Conservation (phyloP, 2,888 invertebrate species). For the Chaetogeoica ovagalla region DNA sequence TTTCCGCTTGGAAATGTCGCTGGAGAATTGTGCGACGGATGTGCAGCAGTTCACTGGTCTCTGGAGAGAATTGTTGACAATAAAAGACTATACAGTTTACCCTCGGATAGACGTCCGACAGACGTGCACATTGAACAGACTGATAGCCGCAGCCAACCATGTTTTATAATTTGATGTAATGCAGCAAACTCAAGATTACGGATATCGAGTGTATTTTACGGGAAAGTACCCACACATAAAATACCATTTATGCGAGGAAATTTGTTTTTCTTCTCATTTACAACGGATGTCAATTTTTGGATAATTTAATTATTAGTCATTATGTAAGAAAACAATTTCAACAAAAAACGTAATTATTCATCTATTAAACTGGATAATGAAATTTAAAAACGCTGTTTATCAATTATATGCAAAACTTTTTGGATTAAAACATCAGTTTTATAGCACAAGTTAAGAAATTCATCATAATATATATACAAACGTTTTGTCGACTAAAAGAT, state of each 20-base stretch:
- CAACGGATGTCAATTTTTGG: too few species aligned
- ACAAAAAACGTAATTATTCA: too few species aligned
- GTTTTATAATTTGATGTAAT: slow-evolving; percentile 15
- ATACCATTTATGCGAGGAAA: neutral
- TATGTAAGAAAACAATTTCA: too few species aligned
- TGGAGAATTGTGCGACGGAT: neutral
- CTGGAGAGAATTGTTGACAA: slow-evolving; percentile 22
- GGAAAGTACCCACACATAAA: neutral
- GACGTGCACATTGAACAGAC: neutral
- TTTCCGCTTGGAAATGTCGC: neutral
- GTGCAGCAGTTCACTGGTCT: slow-evolving; percentile 26
- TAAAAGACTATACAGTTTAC: slow-evolving; percentile 5
- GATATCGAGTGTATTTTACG: neutral
- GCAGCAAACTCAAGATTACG: neutral
- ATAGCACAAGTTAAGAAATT: neutral
- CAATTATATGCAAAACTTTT: too few species aligned
- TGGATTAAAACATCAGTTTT: neutral
- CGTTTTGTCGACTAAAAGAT: neutral
- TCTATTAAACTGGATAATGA: too few species aligned
- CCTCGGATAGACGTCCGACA: neutral
- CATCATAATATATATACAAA: neutral
- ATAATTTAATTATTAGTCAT: too few species aligned
- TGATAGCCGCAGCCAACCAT: slow-evolving; percentile 2
- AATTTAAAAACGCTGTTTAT: too few species aligned
- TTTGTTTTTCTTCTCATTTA: neutral